Conservation (phyloP, 2,113 vertebrate genomes). For the Aphyosemion australe region DNA sequence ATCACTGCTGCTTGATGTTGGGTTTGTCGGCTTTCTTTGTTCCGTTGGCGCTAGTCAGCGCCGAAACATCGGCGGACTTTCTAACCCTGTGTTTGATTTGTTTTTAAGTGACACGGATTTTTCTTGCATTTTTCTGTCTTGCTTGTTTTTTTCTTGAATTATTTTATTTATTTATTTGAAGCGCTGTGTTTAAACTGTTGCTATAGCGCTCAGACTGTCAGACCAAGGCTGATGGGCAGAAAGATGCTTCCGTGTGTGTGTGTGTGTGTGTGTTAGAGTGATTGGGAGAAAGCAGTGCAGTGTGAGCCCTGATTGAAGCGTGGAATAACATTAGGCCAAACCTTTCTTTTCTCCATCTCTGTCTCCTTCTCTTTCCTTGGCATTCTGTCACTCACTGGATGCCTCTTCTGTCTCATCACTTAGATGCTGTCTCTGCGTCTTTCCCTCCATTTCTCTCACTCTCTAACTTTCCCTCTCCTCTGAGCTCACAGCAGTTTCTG, state of each 20-base stretch:
- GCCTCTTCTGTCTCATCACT: conserved; percentile 52
- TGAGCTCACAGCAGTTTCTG: background rate
- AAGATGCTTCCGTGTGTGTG: conserved; percentile 29
- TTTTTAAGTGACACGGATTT: conserved; percentile 26
- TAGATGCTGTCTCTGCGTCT: conserved; percentile 24
- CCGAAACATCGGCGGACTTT: conserved; percentile 9
- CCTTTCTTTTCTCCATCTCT: conserved; percentile 50
- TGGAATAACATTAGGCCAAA: conserved; percentile 59
- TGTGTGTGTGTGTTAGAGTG: conserved; percentile 34
- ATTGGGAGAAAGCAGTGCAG: conserved; percentile 44
- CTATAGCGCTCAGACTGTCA: conserved; percentile 54
- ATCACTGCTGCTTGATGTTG: conserved; percentile 52
- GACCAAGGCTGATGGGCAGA: conserved; percentile 55
- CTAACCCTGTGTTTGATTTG: conserved; percentile 8
- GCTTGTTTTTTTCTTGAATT: conserved; percentile 12
- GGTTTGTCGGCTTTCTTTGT: conserved; percentile 24
- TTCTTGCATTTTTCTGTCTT: conserved; percentile 16
- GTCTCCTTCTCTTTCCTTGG: conserved; percentile 31
- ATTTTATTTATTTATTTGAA: conserved; percentile 5
- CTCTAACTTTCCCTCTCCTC: background rate
- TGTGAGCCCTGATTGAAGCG: conserved; percentile 57
- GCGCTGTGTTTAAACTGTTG: conserved; percentile 39
- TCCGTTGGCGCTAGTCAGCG: conserved; percentile 18
- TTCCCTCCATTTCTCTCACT: conserved; percentile 18
- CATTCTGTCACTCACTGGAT: conserved; percentile 51